Evolutionary conservation across 2,888 invertebrate genomes (phyloP), one percentile per base, ranked within the genome.

Genomic region (Spatulosminthurus flaviceps): DNA sequence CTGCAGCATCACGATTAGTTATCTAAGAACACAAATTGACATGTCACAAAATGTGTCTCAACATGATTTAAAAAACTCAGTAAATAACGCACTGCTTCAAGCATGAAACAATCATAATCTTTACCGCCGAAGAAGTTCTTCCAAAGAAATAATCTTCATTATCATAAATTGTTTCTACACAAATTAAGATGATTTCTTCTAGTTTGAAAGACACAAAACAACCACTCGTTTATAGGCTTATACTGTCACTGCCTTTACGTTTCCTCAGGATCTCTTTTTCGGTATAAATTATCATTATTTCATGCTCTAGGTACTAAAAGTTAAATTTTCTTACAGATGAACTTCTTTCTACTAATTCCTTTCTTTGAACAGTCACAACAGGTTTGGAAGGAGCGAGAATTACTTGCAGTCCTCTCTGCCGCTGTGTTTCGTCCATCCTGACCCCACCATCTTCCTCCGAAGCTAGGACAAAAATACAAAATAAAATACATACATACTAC

Each of bases 1-100:
- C 89, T 51, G 91, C 83, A 84, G 84, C 82, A 22, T 70, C 73
- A 16, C 78, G 79, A 66, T 71, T 81, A 77, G 42, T 34, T 71
- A 61, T 28, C 78, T 77, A 22, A 9, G 13, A 64, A 64, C 2
- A 24, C 19, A 61, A 26, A 26, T 67, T 67, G 22, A 24, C 19
- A 9, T 26, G 13, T 13, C 2, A 70, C 34, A 21, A 77, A 77
- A 22, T 34, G 64, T 9, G 16, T 60, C 26, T n/a, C n/a, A n/a
- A n/a, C 73, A 51, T 60, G n/a, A 73, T 24, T 42, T 51, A 16
- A 51, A 11, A 4, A 51, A n/a, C 5, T 11, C 16, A 51, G n/a
- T 51, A 51, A 51, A 19, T n/a, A n/a, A n/a, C n/a, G n/a, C n/a
- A n/a, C n/a, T n/a, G n/a, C n/a, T n/a, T n/a, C n/a, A n/a, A n/a